phyloP scores from a whole-genome alignment of 1,140 invertebrate genomes.

The silkworm (Bombyx mori) region DNA sequence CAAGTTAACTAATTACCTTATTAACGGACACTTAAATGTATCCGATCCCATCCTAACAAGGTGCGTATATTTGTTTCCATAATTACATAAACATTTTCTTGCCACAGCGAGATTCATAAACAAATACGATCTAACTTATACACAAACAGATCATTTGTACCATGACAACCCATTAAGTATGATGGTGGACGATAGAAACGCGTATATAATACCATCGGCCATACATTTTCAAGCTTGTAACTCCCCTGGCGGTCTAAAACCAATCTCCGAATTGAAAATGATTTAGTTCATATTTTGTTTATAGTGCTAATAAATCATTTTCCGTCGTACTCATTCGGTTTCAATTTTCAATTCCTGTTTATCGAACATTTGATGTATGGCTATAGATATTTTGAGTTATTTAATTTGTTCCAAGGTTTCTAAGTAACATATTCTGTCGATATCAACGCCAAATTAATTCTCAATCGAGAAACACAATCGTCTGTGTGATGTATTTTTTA shows the following conservation, averaged over 20 bases:
- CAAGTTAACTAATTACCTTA: too few species aligned
- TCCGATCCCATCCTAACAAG: conserved; percentile 1
- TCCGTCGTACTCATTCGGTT: conserved; percentile 48
- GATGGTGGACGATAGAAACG: conserved; percentile 1
- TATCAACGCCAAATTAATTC: conserved; percentile 62
- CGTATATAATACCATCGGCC: conserved; percentile 8
- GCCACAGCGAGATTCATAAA: not conserved
- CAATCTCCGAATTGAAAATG: conserved; percentile 59
- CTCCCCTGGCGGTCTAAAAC: conserved; percentile 36
- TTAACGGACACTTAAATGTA: too few species aligned
- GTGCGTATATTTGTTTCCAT: not conserved
- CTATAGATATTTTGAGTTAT: too few species aligned
- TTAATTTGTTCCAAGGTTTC: too few species aligned
- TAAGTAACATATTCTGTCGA: conserved; percentile 24
- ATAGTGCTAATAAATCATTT: conserved; percentile 64
- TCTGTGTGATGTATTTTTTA: conserved; percentile 47
- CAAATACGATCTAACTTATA: not conserved
- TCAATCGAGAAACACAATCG: not conserved
- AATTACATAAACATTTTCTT: conserved; percentile 2
- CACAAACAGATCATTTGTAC: conserved; percentile 5
- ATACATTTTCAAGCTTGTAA: conserved; percentile 11
- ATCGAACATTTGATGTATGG: conserved; percentile 50
- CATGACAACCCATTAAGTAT: conserved; percentile 3
- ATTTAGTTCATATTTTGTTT: conserved; percentile 64
- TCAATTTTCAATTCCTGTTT: conserved; percentile 67